Conservation (phyloP, 2,888 invertebrate species). For the Hylaea fasciaria region DNA sequence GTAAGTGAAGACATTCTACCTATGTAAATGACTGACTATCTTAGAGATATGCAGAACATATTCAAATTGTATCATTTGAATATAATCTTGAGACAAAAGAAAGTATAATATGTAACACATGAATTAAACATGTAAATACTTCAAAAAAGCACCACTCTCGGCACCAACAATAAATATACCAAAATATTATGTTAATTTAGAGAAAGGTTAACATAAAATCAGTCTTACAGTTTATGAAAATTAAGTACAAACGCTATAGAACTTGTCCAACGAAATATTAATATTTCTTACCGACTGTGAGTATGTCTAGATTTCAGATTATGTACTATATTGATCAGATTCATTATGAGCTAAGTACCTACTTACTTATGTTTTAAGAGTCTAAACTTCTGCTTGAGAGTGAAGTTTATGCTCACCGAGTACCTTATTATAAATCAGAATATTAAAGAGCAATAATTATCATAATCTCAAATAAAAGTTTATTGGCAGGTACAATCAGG, state of each 20-base stretch:
- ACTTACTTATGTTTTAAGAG: too few relatives aligned
- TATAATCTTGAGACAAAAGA: conserved; percentile 1
- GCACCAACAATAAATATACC: conserved; percentile 29
- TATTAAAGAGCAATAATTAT: conserved; percentile 3
- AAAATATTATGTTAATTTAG: conserved; percentile 32
- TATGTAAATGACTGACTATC: background rate
- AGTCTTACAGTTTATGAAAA: conserved; percentile 59
- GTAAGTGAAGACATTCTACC: background rate
- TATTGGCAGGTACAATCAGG: too few relatives aligned
- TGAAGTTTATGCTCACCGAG: too few relatives aligned
- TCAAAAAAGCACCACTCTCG: conserved; percentile 27
- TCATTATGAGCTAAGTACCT: background rate
- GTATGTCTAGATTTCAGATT: background rate
- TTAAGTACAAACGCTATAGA: conserved; percentile 46
- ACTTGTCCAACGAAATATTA: background rate
- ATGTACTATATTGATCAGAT: conserved; percentile 10
- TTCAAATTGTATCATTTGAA: background rate
- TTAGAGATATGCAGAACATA: background rate
- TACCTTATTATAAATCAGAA: background rate
- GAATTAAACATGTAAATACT: conserved; percentile 9
- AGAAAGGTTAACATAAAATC: conserved; percentile 52
- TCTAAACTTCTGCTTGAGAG: too few relatives aligned
- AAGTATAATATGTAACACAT: background rate
- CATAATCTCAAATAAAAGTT: background rate
- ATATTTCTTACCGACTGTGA: too few relatives aligned